Percentiles rank a stretch among this genome's conserved stretches.
phyloP scores from a whole-genome alignment of 2,888 invertebrate genomes.

The Anagyrus pseudococci region DNA sequence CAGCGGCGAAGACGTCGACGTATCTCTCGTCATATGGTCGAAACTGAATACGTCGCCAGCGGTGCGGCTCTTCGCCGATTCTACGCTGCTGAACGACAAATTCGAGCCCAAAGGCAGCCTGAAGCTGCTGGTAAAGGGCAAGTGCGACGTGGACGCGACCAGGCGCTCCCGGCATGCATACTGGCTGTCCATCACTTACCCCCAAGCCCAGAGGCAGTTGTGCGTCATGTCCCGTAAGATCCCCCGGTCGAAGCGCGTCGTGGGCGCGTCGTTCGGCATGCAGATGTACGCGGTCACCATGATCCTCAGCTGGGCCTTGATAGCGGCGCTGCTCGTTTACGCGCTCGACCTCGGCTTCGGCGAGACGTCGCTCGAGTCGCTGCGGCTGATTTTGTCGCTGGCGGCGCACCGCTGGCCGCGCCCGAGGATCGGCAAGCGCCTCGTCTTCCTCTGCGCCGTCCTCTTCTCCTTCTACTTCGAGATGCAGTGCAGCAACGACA shows the following conservation, averaged over 20 bases:
- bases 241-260: too few species aligned
- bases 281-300: conserved; percentile 13
- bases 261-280: background rate
- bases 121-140: background rate
- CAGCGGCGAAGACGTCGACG: background rate
- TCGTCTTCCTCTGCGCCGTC: conserved; percentile 27
- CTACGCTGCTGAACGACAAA: background rate
- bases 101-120: background rate
- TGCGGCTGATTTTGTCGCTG: conserved; percentile 11
- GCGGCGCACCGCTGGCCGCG: conserved; percentile 14
- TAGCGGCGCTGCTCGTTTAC: conserved; percentile 10
- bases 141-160: conserved; percentile 37
- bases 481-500: background rate
- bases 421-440: conserved; percentile 4
- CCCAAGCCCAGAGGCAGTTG: conserved; percentile 29
- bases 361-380: conserved; percentile 18
- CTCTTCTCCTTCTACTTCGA: conserved; percentile 28
- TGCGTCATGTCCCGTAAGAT: conserved; percentile 31
- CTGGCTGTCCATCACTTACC: conserved; percentile 33
- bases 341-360: background rate
- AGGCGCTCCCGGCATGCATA: conserved; percentile 25
- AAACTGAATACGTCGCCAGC: background rate
- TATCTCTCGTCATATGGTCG: background rate
- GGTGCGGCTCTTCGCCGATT: background rate
- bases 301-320: background rate